These are phyloP conservation scores for Atrichornis clamosus DNA, from an alignment of 2,113 vertebrate species.

Conservation along the genomic window DNA sequence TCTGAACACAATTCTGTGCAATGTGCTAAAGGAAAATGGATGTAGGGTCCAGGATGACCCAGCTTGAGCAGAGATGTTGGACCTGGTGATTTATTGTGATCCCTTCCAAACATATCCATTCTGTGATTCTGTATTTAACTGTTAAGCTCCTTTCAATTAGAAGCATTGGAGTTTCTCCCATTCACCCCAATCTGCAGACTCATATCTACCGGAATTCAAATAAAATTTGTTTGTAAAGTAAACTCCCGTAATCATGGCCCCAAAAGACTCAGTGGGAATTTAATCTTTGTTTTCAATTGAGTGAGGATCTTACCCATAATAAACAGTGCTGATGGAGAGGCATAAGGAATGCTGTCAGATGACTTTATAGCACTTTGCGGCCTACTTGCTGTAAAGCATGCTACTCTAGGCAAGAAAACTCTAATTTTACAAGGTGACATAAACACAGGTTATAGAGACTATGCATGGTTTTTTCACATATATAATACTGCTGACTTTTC, in stretches of 20 bases:
- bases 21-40: neutral
- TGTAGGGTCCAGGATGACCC: neutral
- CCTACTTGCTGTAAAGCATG: neutral
- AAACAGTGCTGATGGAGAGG: neutral
- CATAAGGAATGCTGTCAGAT: neutral
- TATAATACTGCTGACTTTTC: neutral
- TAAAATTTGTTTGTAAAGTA: neutral
- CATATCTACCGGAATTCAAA: neutral
- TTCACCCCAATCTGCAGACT: neutral
- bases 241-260: neutral
- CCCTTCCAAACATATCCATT: neutral
- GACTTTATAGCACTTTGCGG: neutral
- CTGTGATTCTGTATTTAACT: neutral
- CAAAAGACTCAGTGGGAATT: neutral
- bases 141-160: neutral
- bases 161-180: neutral
- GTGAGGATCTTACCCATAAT: neutral
- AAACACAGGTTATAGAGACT: neutral
- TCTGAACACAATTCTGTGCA: neutral
- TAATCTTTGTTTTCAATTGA: neutral
- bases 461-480: neutral
- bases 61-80: too few species aligned
- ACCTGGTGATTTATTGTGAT: neutral
- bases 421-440: neutral
- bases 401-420: neutral